Conservation (phyloP, 1,140 invertebrate genomes). For the Temnothorax curvispinosus region DNA sequence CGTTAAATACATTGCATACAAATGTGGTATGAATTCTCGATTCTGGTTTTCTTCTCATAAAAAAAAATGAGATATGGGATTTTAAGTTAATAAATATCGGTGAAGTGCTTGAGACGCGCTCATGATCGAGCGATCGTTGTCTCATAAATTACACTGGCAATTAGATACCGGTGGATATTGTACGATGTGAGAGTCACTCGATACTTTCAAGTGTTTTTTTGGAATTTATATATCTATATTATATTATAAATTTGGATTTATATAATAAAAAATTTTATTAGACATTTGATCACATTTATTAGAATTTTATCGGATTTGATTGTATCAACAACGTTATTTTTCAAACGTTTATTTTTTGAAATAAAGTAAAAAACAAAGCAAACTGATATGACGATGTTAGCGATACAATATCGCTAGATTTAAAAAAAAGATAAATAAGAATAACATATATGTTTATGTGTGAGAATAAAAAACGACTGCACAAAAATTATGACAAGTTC, state of each 20-base stretch:
- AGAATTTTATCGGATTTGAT: not conserved
- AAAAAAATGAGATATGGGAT: not conserved
- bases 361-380: not conserved
- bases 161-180: constrained; percentile 53
- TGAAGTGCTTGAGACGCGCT: constrained; percentile 37
- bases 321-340: not conserved
- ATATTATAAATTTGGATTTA: not conserved
- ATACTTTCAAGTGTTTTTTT: not conserved
- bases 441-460: not conserved
- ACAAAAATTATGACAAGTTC: not conserved
- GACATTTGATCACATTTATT: not conserved
- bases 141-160: constrained; percentile 47
- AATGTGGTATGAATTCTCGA: not conserved
- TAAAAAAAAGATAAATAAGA: not conserved
- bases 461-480: not conserved
- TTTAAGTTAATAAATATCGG: constrained; percentile 46
- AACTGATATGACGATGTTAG: not conserved
- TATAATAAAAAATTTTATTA: not conserved
- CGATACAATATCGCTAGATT: not conserved
- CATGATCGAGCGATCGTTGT: constrained; percentile 30
- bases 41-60: not conserved
- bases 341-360: not conserved
- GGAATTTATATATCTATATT: not conserved
- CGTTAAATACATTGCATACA: not conserved
- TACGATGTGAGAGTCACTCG: not conserved